phyloP scores from a whole-genome alignment of 35 echinoderm and acorn worm species.

The Eucidaris tribuloides region DNA sequence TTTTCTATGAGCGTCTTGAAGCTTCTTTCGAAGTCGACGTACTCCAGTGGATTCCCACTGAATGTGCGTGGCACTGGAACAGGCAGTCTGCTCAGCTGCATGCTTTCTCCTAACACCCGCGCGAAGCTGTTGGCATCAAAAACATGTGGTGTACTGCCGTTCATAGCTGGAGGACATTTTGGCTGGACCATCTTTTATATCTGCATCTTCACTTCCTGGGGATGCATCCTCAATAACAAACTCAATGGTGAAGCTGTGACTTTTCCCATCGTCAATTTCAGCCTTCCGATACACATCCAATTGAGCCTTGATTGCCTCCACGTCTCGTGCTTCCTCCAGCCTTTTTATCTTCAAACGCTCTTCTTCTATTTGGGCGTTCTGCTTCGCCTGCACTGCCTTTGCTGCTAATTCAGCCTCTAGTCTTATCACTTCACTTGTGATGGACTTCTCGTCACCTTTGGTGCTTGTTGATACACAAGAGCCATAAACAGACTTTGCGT shows the following conservation, averaged over 20 bases:
- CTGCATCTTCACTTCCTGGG: not conserved
- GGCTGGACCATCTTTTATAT: not conserved
- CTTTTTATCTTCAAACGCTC: not conserved
- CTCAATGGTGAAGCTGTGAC: not conserved
- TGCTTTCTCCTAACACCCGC: not conserved
- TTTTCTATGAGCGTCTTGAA: conserved; percentile 23
- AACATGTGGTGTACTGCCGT: not conserved
- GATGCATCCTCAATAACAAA: not conserved
- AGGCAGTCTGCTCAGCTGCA: conserved; percentile 36
- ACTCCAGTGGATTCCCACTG: conserved; percentile 41
- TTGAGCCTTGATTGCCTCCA: not conserved
- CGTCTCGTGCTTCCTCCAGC: not conserved
- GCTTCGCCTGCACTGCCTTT: too few relatives aligned
- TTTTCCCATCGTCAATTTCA: not conserved
- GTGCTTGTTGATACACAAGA: not conserved
- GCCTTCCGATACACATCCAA: not conserved
- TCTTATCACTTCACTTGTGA: conserved; percentile 11
- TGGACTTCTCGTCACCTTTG: not conserved
- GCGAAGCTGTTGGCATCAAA: not conserved
- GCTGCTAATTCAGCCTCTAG: not conserved
- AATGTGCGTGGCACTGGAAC: conserved; percentile 27
- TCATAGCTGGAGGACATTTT: not conserved
- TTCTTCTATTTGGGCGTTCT: not conserved
- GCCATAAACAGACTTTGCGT: not conserved
- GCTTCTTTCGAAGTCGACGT: conserved; percentile 33